These are phyloP conservation scores for Drosophila vallismaia DNA, from an alignment of 2,888 invertebrate genomes.

Conservation along the genomic window DNA sequence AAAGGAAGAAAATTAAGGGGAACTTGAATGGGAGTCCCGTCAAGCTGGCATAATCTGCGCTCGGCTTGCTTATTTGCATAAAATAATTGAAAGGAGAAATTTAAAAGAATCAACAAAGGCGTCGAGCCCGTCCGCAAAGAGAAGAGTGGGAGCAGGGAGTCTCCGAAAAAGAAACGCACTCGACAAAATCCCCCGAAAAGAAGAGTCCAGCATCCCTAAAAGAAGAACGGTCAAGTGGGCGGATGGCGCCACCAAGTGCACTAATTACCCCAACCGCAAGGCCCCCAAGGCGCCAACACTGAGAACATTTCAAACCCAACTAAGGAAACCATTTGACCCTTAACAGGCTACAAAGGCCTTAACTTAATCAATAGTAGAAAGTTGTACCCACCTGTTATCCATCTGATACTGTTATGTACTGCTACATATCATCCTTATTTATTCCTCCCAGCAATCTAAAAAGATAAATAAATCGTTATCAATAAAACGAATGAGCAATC, in stretches of 20 bases:
- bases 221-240: constrained; percentile 57
- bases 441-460: neutral
- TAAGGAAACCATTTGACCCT: neutral
- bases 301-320: neutral
- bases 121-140: constrained; percentile 31
- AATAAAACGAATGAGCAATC: no score
- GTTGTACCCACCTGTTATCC: neutral
- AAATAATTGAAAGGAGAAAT: constrained; percentile 79
- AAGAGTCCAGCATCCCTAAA: constrained; percentile 20
- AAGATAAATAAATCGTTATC: no score
- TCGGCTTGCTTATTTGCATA: constrained; percentile 76
- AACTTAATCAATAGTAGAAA: neutral
- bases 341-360: no score
- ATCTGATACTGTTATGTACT: neutral
- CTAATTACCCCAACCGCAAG: constrained; percentile 55
- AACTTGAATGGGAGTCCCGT: constrained; percentile 49
- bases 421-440: no score
- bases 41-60: constrained; percentile 77
- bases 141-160: constrained; percentile 8
- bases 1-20: constrained; percentile 27
- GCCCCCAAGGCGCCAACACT: constrained; percentile 1
- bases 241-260: constrained; percentile 53
- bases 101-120: constrained; percentile 74
- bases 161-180: constrained; percentile 29
- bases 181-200: constrained; percentile 32